Evolutionary conservation across 2,888 invertebrate species (phyloP).

Genomic region (Crossocerus cetratus): DNA sequence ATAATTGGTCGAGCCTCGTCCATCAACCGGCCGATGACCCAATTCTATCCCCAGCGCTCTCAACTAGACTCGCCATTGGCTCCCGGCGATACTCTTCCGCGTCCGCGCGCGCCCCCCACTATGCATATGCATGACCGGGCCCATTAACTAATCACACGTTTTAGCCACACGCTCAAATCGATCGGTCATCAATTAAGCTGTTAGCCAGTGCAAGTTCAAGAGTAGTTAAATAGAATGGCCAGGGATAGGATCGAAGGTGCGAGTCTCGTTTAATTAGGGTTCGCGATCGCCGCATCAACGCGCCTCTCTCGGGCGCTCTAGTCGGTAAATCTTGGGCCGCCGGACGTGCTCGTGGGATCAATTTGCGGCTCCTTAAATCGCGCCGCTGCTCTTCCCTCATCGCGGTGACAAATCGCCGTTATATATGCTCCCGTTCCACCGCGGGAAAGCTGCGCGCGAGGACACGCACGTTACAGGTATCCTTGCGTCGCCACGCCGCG

Average conservation of each 20-base stretch:
- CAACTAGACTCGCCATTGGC: constrained; percentile 12
- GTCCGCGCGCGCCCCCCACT: not conserved
- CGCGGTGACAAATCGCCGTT: constrained; percentile 51
- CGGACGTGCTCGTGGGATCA: constrained; percentile 38
- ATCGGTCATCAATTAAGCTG: no score
- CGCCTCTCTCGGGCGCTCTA: no score
- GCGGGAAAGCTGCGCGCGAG: not conserved
- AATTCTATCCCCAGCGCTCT: constrained; percentile 40
- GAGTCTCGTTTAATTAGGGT: no score
- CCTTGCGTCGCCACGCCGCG: no score
- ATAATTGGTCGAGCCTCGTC: constrained; percentile 44
- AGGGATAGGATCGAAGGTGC: no score
- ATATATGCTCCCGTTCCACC: constrained; percentile 46
- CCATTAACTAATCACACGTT: no score
- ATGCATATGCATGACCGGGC: not conserved
- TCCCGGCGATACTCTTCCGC: not conserved
- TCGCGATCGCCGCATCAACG: no score
- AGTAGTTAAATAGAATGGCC: no score
- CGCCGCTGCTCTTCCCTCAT: constrained; percentile 23
- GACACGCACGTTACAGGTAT: not conserved
- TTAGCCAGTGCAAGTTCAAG: no score
- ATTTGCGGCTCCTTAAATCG: constrained; percentile 52
- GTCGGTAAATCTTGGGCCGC: not conserved
- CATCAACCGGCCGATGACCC: constrained; percentile 44
- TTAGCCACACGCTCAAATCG: no score